Conservation (phyloP, 2,113 vertebrate species). For the Cromileptes altivelis region DNA sequence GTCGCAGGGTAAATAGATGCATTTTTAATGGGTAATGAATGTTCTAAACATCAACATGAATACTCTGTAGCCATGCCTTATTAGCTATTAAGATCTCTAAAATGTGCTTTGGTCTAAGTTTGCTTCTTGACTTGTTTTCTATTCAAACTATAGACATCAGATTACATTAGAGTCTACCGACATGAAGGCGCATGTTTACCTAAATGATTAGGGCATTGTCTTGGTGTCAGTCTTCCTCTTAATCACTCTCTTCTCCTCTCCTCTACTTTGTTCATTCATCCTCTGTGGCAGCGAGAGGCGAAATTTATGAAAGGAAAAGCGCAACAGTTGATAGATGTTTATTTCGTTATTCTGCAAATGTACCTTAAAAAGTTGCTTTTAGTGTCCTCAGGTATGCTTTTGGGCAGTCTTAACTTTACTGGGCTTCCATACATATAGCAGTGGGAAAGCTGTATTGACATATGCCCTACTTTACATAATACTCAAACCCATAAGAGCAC, state of each 20-base stretch:
- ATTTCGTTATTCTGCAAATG: constrained; percentile 27
- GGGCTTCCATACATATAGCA: constrained; percentile 34
- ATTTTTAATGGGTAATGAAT: constrained; percentile 31
- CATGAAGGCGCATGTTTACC: not conserved
- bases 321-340: constrained; percentile 12
- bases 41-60: constrained; percentile 15
- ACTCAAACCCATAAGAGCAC: constrained; percentile 35
- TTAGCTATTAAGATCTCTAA: constrained; percentile 18
- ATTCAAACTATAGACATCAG: constrained; percentile 14
- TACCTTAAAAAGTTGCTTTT: constrained; percentile 25
- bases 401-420: constrained; percentile 23
- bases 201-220: constrained; percentile 2
- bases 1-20: not conserved
- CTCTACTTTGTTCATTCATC: constrained; percentile 11
- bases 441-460: constrained; percentile 60
- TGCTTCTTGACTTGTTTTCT: constrained; percentile 19
- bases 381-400: constrained; percentile 37
- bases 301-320: not conserved
- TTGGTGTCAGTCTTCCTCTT: constrained; percentile 1
- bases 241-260: not conserved
- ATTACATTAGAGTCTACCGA: constrained; percentile 9
- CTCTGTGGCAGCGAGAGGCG: constrained; percentile 4
- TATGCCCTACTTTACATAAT: constrained; percentile 66
- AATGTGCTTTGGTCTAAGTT: not conserved
- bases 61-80: not conserved